Base-by-base conservation (phyloP, 2,888 invertebrate genomes). In the Pandemis cinnamomeana region DNA sequence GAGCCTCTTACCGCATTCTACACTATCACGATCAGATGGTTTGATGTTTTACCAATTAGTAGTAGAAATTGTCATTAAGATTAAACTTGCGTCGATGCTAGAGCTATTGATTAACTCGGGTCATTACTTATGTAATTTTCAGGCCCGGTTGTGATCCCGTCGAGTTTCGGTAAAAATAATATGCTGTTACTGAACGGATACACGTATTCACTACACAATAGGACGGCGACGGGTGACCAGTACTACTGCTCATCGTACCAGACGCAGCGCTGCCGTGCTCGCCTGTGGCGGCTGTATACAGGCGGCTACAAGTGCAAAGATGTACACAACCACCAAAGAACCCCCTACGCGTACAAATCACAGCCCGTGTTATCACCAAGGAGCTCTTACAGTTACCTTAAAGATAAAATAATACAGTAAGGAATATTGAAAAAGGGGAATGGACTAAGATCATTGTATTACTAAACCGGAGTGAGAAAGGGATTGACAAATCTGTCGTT, bases 181-280 rank as follows among this genome's bases (percentile, higher is more conserved):
- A 60, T 71, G 10, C 60, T 71, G 13, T 48, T 67, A 66, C 60
- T 71, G 27, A 51, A 71, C 10, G 71, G 71, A 1, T 71, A 71
- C 61, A 88, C 87, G 10, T 89, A 83, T 74, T 87, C 85, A 27
- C 87, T 87, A 75, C 81, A 85, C 13, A 86, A 86, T 78, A 66
- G 11, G 48, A 27, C 27, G 1, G 11, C 55, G 77, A 79, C 11
- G 46, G 67, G 0, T 76, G 15, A 55, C 15, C 55, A 55, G 55
- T 87, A 86, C 86, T 72, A 82, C 7, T 87, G 87, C 73, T 86
- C 85, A 15, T 15, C 55, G 20, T 55, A 6, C 83, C 84, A 60
- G 60, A 36, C 36, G 36, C 27, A 36, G 4, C 60, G 60, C 13
- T 60, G 55, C 55, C 55, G 55, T 4, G 55, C 55, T 8, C 55